Conservation (phyloP, 2,888 invertebrate genomes). For the Phlogophora meticulosa region DNA sequence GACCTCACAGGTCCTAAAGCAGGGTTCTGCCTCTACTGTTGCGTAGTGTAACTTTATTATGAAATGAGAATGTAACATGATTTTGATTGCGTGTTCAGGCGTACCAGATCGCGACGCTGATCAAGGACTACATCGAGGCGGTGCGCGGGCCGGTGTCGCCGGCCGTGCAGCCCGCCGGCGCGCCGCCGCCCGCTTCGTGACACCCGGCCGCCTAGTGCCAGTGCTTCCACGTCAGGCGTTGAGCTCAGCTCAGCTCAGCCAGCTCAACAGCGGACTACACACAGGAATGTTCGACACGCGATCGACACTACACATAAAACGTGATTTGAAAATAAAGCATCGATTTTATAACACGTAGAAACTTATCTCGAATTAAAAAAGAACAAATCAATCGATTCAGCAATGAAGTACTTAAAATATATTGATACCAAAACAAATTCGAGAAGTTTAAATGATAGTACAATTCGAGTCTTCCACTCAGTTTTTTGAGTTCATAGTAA, state of each 20-base stretch:
- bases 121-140: slow-evolving; percentile 95
- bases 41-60: not conserved
- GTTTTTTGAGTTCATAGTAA: slow-evolving; percentile 41
- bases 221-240: slow-evolving; percentile 90
- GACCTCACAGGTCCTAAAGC: too few species aligned
- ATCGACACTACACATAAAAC: slow-evolving; percentile 39
- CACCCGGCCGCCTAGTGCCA: slow-evolving; percentile 89
- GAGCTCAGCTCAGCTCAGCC: slow-evolving; percentile 54
- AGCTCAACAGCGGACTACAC: slow-evolving; percentile 1
- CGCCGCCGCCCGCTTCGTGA: slow-evolving; percentile 80
- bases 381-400: slow-evolving; percentile 14
- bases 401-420: slow-evolving; percentile 36
- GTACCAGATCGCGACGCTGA: slow-evolving; percentile 97
- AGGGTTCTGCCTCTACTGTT: not conserved
- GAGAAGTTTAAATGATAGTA: slow-evolving; percentile 46
- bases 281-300: slow-evolving; percentile 40
- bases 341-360: slow-evolving; percentile 17
- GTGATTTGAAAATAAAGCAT: slow-evolving; percentile 42
- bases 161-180: slow-evolving; percentile 76
- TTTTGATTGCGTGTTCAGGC: slow-evolving; percentile 91
- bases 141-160: slow-evolving; percentile 89
- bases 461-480: slow-evolving; percentile 61
- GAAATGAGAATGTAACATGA: not conserved
- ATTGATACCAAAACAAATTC: slow-evolving; percentile 41
- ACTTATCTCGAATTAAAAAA: slow-evolving; percentile 37